Conservation (phyloP, 2,888 invertebrate genomes). For the Branchellion lobata region DNA sequence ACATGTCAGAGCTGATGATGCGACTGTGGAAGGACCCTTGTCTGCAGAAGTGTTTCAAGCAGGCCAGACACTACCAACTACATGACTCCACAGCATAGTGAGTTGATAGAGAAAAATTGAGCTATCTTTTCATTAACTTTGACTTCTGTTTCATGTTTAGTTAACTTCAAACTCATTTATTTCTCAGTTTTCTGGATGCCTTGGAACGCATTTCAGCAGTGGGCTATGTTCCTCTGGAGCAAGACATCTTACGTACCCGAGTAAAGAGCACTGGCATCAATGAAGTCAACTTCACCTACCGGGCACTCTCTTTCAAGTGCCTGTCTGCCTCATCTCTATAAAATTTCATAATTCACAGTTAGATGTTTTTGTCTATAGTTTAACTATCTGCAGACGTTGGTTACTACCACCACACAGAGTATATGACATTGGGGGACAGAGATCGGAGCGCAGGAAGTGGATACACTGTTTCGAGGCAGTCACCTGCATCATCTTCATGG, state of each 20-base stretch:
- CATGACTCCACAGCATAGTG: conserved; percentile 44
- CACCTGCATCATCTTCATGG: conserved; percentile 87
- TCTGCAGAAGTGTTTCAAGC: conserved; percentile 27
- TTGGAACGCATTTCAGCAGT: conserved; percentile 39
- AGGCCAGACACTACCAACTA: conserved; percentile 39
- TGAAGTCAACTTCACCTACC: conserved; percentile 30
- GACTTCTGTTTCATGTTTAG: no score
- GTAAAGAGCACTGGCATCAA: conserved; percentile 45
- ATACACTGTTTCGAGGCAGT: conserved; percentile 91
- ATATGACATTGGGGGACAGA: conserved; percentile 88
- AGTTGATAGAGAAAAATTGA: no score
- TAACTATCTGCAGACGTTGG: no score
- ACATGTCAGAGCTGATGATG: conserved; percentile 4
- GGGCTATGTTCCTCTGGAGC: conserved; percentile 34
- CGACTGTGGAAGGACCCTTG: conserved; percentile 9
- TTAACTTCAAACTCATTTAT: no score
- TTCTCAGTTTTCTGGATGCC: conserved; percentile 37
- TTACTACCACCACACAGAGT: conserved; percentile 69
- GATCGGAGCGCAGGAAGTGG: conserved; percentile 91
- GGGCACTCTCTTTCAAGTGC: conserved; percentile 38
- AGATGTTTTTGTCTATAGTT: not conserved
- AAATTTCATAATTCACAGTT: conserved; percentile 1
- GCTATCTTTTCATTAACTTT: not conserved
- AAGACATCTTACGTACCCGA: conserved; percentile 43
- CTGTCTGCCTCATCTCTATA: not conserved